Base-by-base conservation (phyloP, 2,888 invertebrate species). In the Tachina fera region DNA sequence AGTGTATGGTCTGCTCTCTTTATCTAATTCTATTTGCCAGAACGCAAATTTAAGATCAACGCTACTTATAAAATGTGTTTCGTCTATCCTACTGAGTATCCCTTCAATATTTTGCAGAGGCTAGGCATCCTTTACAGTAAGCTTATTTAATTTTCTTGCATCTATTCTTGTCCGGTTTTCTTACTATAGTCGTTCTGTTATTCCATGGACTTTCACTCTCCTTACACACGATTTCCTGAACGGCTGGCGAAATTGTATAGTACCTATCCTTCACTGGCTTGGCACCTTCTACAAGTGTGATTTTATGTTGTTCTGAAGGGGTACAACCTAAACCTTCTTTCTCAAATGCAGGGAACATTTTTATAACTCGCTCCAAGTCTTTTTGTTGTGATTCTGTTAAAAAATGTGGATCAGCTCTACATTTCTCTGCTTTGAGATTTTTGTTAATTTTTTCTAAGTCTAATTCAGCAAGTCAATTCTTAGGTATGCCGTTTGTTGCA, bases 131-230 rank as follows among this genome's bases (percentile, higher is more conserved):
- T 83, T 83, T 3, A 78, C n/a, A 0, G 83, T 83, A 0, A 90
- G 87, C 3, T 63, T 49, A 45, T 91, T 91, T 0, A 90, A 74
- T 47, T 88, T 88, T 9, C 90, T 51, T 14, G 87, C 89, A 53
- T 90, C 90, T 49, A n/a, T 87, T 88, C 2, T 79, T 87, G 0
- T 87, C 88, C 11, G 87, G 83, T 70, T 90, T 90, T n/a, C 79
- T 77, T 0, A 89, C 88, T 49, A 90, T 85, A 0, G 90, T 88
- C 1, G 89, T 87, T 1, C 90, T 89, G 6, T 88, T 89, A 9
- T 87, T 87, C 90, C 31, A 31, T 31, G 31, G 31, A 4, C 31
- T 90, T 90, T 2, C 87, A 81, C 45, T 89, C 90, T 1, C 88
- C 51, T 49, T 80, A 58, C 87, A 85, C 10, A 87, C 19, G 5